These are phyloP conservation scores for Phyllotreta cruciferae DNA, from an alignment of 2,888 invertebrate genomes.

Conservation along the genomic window DNA sequence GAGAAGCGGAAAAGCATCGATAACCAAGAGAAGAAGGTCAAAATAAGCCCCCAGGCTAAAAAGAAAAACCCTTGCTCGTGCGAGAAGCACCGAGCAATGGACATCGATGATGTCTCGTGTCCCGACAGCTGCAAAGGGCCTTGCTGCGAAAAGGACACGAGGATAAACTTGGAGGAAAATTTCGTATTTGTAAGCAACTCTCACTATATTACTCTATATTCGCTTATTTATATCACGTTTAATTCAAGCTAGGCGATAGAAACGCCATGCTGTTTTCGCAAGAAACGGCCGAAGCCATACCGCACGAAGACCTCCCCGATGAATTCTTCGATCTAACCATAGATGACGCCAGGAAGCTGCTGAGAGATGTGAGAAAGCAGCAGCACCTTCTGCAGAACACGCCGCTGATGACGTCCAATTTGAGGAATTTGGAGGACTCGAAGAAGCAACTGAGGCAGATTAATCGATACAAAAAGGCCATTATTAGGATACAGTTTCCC, in stretches of 20 bases:
- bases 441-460: slow-evolving; percentile 66
- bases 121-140: slow-evolving; percentile 32
- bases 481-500: slow-evolving; percentile 87
- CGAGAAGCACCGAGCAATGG: slow-evolving; percentile 38
- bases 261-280: slow-evolving; percentile 77
- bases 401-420: slow-evolving; percentile 73
- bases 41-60: slow-evolving; percentile 10
- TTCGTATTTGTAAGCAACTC: slow-evolving; percentile 58
- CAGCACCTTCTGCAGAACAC: slow-evolving; percentile 72
- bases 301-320: slow-evolving; percentile 79
- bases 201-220: neutral
- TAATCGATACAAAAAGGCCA: slow-evolving; percentile 75
- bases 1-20: slow-evolving; percentile 46
- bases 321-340: slow-evolving; percentile 88
- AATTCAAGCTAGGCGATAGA: slow-evolving; percentile 72
- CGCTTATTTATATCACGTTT: slow-evolving; percentile 20
- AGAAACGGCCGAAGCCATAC: slow-evolving; percentile 67
- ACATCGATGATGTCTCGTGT: slow-evolving; percentile 22
- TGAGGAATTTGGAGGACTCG: slow-evolving; percentile 67
- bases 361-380: slow-evolving; percentile 74
- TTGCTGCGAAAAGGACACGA: slow-evolving; percentile 33
- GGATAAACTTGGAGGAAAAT: slow-evolving; percentile 45
- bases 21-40: slow-evolving; percentile 24
- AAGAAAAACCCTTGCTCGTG: slow-evolving; percentile 16
- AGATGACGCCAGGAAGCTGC: slow-evolving; percentile 78